A percentile compares a stretch with the other conserved stretches of the same genome.
Evolutionary conservation across 2,888 invertebrate genomes (phyloP).

Genomic region (Lypha dubia): DNA sequence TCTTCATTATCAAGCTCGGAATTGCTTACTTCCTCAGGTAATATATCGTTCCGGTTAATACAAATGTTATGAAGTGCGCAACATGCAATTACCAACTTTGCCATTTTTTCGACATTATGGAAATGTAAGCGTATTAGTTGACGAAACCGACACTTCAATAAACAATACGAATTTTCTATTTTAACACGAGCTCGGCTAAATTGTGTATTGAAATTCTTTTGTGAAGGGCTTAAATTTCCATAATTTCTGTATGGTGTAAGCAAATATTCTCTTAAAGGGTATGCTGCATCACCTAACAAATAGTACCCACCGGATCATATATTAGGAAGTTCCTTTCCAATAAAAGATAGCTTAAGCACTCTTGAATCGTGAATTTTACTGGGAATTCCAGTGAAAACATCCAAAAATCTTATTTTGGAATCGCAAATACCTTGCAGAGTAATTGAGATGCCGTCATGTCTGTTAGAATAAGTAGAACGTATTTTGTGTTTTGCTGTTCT

Average conservation of each 20-base stretch:
- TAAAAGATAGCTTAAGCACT: too few species aligned
- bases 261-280: too few species aligned
- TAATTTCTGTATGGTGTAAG: not conserved
- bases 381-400: too few species aligned
- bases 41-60: constrained; percentile 68
- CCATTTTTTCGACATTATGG: constrained; percentile 57
- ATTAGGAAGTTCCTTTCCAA: not conserved
- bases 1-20: not conserved
- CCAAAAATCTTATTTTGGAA: too few species aligned
- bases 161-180: too few species aligned
- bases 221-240: not conserved
- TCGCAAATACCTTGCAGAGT: too few species aligned
- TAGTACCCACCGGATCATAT: not conserved
- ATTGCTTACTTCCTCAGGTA: not conserved
- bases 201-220: constrained; percentile 20
- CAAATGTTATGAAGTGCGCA: constrained; percentile 74
- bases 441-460: too few species aligned
- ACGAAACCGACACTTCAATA: too few species aligned
- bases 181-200: too few species aligned
- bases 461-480: too few species aligned
- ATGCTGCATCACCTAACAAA: not conserved
- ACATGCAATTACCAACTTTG: constrained; percentile 72
- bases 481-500: not conserved
- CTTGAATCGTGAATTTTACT: too few species aligned
- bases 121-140: too few species aligned